Percentiles rank a stretch among this genome's conserved stretches.
phyloP scores from a whole-genome alignment of 2,888 invertebrate genomes.

The Eupithecia centaureata region DNA sequence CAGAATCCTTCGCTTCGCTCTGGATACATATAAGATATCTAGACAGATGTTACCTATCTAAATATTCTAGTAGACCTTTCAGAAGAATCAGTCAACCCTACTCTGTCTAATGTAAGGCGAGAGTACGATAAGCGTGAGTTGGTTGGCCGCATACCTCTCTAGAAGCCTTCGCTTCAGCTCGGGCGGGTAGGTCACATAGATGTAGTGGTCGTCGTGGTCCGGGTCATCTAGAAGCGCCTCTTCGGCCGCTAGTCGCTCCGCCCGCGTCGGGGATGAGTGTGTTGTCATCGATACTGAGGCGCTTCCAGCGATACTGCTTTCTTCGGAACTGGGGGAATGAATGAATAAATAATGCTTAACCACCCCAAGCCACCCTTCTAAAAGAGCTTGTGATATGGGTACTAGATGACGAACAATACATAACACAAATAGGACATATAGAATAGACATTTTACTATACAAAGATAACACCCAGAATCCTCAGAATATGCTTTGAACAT shows the following conservation, averaged over 20 bases:
- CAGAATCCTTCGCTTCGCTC: too few relatives aligned
- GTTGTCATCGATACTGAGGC: conserved; percentile 87
- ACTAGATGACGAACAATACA: too few relatives aligned
- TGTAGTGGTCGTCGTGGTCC: conserved; percentile 90
- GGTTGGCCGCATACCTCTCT: conserved; percentile 87
- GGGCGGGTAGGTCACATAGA: conserved; percentile 94
- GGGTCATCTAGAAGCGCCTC: conserved; percentile 72
- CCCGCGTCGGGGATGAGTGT: conserved; percentile 86
- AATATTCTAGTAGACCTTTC: background rate
- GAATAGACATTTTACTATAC: too few relatives aligned
- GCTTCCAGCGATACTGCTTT: conserved; percentile 86
- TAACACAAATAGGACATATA: too few relatives aligned
- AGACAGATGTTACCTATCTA: too few relatives aligned
- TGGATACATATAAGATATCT: too few relatives aligned
- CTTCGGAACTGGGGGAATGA: conserved; percentile 86
- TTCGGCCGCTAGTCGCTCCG: conserved; percentile 73
- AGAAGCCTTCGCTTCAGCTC: conserved; percentile 92
- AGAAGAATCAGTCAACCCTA: conserved; percentile 57
- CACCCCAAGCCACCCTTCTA: too few relatives aligned
- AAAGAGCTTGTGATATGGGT: background rate
- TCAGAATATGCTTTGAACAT: too few relatives aligned
- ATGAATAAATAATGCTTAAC: too few relatives aligned
- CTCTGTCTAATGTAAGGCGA: conserved; percentile 72
- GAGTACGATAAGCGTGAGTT: conserved; percentile 70
- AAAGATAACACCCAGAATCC: too few relatives aligned